Conservation (phyloP, 2,797 vertebrate genomes). For the Neosilurus mollespiculum region DNA sequence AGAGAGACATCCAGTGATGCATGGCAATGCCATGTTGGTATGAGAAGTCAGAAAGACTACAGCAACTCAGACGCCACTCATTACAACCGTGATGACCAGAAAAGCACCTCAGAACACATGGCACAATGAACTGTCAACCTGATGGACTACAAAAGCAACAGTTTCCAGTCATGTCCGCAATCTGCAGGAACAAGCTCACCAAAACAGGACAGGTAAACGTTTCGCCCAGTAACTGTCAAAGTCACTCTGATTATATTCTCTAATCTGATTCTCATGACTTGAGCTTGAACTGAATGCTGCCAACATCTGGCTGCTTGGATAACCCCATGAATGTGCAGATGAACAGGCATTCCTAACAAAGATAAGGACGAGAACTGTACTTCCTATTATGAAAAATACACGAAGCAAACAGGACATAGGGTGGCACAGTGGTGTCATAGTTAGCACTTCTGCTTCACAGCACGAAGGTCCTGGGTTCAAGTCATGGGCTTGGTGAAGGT, state of each 20-base stretch:
- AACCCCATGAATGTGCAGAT: background rate
- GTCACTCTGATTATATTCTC: background rate
- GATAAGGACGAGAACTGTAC: background rate
- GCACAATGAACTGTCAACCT: background rate
- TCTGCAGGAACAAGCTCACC: background rate
- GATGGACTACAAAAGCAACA: background rate
- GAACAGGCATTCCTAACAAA: background rate
- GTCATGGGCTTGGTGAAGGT: too few species aligned
- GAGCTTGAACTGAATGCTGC: too few species aligned
- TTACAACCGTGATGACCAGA: background rate
- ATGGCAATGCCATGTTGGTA: background rate
- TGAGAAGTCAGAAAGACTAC: background rate
- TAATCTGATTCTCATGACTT: background rate
- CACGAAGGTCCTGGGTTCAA: too few species aligned
- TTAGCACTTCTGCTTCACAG: too few species aligned
- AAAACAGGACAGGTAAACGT: background rate
- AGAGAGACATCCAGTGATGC: background rate
- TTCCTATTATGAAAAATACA: background rate
- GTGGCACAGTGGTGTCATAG: too few species aligned
- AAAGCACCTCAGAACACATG: background rate
- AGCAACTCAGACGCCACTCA: too few species aligned
- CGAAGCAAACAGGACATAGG: background rate
- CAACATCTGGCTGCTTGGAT: background rate
- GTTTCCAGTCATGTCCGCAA: background rate
- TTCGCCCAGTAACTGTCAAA: background rate